These are phyloP conservation scores for Polymixis lichenea DNA, from an alignment of 2,888 invertebrate genomes.

Conservation along the genomic window DNA sequence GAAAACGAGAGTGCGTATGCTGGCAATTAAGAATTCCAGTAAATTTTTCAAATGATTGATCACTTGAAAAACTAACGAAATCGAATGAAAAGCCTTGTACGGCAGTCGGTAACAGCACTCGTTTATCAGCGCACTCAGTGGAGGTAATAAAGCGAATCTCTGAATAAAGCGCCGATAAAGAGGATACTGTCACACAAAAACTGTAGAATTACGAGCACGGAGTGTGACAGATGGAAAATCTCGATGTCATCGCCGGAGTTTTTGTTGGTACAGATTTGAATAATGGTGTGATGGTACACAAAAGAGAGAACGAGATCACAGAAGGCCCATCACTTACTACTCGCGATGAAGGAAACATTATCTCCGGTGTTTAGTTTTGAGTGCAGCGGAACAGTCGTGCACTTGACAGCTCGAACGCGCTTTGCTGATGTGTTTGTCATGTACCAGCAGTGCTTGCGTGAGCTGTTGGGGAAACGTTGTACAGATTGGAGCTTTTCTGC, in stretches of 20 bases:
- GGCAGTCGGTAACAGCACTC: slow-evolving; percentile 19
- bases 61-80: slow-evolving; percentile 27
- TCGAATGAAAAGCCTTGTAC: slow-evolving; percentile 26
- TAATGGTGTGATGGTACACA: slow-evolving; percentile 61
- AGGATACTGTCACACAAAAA: slow-evolving; percentile 64
- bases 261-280: slow-evolving; percentile 74
- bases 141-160: slow-evolving; percentile 57
- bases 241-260: slow-evolving; percentile 67
- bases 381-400: not conserved
- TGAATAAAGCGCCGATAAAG: slow-evolving; percentile 59
- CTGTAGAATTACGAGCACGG: slow-evolving; percentile 59
- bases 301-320: slow-evolving; percentile 1
- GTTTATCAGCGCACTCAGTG: slow-evolving; percentile 27
- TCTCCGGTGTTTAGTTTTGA: no score
- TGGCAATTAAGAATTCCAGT: slow-evolving; percentile 7
- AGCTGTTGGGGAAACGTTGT: not conserved
- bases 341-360: not conserved
- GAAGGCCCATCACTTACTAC: slow-evolving; percentile 27
- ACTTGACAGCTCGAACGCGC: not conserved
- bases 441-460: not conserved
- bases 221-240: slow-evolving; percentile 75
- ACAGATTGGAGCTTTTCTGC: slow-evolving; percentile 41
- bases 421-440: not conserved
- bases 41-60: slow-evolving; percentile 31
- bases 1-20: not conserved